Evolutionary conservation across 1,140 invertebrate genomes (phyloP), one percentile per base, ranked within the genome.

Genomic region (Cryptotermes secundus): DNA sequence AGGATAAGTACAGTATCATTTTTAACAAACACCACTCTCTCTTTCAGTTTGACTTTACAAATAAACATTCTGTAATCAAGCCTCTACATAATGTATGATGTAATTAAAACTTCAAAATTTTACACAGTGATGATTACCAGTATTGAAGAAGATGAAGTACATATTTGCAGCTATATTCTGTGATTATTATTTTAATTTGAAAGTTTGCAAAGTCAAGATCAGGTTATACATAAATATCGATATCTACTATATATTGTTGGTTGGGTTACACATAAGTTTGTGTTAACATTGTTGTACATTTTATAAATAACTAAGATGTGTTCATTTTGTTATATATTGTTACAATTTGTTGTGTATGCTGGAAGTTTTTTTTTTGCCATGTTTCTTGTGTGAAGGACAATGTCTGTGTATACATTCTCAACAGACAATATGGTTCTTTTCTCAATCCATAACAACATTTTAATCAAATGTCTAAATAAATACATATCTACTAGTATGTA

Each of bases 81-180:
- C 26, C 59, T 72, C 26, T 49, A 9, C 4, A 72, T 72, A 72
- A 31, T 72, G 59, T 31, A 72, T 72, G 9, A 31, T 6, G 16
- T 72, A 72, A 65, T 14, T n/a, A n/a, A n/a, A n/a, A 72, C 59
- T 72, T 72, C 59, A 72, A 7, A 72, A 10, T 31, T 65, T n/a
- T 6, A 65, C 12, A 65, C 19, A n/a, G 59, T 65, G 59, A n/a
- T 12, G 3, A 26, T n/a, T 26, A n/a, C 12, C 59, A 65, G 59
- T 65, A 65, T 65, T 65, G 59, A 65, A 65, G 59, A 26, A 65
- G 53, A 59, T n/a, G n/a, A n/a, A n/a, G n/a, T n/a, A n/a, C n/a
- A n/a, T 59, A 59, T n/a, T 6, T 59, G 59, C 59, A 72, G 59
- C 59, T 72, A 2, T 14, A 31, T 72, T 72, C 59, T 72, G 59